phyloP scores from a whole-genome alignment of 1,140 invertebrate species.

The Drosophila nebulosa region DNA sequence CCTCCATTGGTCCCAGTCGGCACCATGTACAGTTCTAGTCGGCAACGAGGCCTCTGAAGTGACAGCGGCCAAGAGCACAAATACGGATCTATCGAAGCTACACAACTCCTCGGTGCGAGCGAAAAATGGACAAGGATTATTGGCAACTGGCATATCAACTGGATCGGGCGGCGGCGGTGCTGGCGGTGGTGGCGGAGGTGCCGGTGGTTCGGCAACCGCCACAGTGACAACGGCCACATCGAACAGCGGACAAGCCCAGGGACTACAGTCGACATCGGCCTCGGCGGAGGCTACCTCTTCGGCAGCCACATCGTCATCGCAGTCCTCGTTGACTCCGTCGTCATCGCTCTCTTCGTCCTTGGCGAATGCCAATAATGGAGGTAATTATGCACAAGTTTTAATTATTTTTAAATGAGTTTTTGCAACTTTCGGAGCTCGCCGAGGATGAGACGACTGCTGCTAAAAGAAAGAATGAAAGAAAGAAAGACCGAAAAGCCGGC shows the following conservation, averaged over 20 bases:
- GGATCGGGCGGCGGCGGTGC: constrained; percentile 78
- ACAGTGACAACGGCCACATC: constrained; percentile 67
- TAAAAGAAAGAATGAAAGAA: background rate
- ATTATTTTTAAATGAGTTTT: constrained; percentile 81
- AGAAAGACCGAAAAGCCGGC: background rate
- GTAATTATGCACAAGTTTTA: constrained; percentile 81
- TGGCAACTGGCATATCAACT: constrained; percentile 50
- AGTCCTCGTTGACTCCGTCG: constrained; percentile 64
- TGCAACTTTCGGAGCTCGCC: constrained; percentile 47
- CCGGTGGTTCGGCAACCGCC: constrained; percentile 40
- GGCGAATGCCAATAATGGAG: constrained; percentile 81
- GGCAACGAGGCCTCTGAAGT: constrained; percentile 83
- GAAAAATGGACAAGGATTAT: constrained; percentile 83
- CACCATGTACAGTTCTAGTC: constrained; percentile 91
- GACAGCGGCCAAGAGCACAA: constrained; percentile 80
- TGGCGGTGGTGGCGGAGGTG: constrained; percentile 71
- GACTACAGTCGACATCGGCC: constrained; percentile 66
- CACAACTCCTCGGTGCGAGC: constrained; percentile 83
- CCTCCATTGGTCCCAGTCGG: constrained; percentile 90
- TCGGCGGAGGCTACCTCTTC: constrained; percentile 67
- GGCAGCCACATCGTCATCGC: constrained; percentile 64
- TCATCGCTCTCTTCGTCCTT: constrained; percentile 73
- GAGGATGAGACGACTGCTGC: background rate
- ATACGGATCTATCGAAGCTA: constrained; percentile 76
- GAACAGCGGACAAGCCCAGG: constrained; percentile 65